Percentiles rank a stretch among this genome's conserved stretches.
These are phyloP conservation scores for Podarcis lilfordi DNA, from an alignment of 2,797 vertebrate species.

Conservation along the genomic window DNA sequence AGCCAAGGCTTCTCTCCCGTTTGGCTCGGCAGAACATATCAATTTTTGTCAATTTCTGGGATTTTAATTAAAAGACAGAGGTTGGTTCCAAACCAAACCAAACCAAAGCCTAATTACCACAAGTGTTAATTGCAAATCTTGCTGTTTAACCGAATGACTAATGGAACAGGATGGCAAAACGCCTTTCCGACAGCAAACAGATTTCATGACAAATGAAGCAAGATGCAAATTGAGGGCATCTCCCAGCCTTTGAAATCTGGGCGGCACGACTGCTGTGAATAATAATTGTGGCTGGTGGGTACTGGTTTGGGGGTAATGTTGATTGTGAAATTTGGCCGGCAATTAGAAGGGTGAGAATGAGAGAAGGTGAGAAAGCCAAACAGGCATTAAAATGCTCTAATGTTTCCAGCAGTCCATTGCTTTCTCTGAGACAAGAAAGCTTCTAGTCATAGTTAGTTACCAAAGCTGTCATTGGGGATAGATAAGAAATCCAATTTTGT, in stretches of 20 bases:
- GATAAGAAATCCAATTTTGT: too few species aligned
- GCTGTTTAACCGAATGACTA: constrained; percentile 71
- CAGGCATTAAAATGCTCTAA: constrained; percentile 39
- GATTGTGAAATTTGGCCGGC: constrained; percentile 55
- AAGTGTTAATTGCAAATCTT: constrained; percentile 75
- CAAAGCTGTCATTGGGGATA: too few species aligned
- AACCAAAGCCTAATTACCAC: constrained; percentile 66
- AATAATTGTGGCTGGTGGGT: constrained; percentile 67
- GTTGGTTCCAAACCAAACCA: constrained; percentile 63
- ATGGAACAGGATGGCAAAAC: constrained; percentile 70
- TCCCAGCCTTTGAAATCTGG: constrained; percentile 69
- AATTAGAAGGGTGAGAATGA: constrained; percentile 42
- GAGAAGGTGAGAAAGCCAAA: constrained; percentile 33
- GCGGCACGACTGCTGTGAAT: constrained; percentile 67
- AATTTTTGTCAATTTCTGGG: constrained; percentile 51
- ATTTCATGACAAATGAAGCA: constrained; percentile 71
- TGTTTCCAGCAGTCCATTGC: constrained; percentile 1
- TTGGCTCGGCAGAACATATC: constrained; percentile 53
- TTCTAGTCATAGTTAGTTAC: neutral
- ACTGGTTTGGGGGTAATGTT: constrained; percentile 51
- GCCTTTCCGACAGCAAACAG: constrained; percentile 70
- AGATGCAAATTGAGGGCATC: constrained; percentile 72
- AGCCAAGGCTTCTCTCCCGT: constrained; percentile 47
- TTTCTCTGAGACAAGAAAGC: neutral
- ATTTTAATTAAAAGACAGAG: constrained; percentile 71